Evolutionary conservation across 2,113 vertebrate genomes (phyloP).

Genomic region (Leucopternis melanops): DNA sequence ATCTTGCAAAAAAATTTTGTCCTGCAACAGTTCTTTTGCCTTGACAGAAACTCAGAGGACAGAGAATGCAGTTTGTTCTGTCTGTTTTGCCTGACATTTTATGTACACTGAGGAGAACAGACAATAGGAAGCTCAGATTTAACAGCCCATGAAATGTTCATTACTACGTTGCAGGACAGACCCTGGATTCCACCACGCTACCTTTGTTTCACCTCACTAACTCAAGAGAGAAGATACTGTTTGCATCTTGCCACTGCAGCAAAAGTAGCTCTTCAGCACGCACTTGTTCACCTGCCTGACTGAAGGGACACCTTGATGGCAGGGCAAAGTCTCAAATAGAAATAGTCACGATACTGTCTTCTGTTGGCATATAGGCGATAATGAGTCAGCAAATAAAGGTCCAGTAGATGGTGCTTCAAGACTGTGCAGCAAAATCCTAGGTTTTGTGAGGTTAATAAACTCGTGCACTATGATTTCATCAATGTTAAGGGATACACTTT

Average conservation of each 20-base stretch:
- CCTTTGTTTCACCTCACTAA: neutral
- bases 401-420: neutral
- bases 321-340: neutral
- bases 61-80: neutral
- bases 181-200: neutral
- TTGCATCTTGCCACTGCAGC: neutral
- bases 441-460: neutral
- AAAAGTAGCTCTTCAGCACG: neutral
- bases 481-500: neutral
- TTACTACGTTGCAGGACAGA: neutral
- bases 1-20: neutral
- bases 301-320: neutral
- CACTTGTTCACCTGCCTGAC: neutral
- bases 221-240: neutral
- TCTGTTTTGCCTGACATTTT: neutral
- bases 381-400: neutral
- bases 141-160: neutral
- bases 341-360: neutral
- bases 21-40: neutral
- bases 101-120: accelerated
- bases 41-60: neutral
- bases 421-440: neutral
- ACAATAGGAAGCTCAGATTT: neutral
- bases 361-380: neutral
- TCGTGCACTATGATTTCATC: no score